Evolutionary conservation across 2,797 vertebrate genomes (phyloP).

Genomic region (Chelmon rostratus): DNA sequence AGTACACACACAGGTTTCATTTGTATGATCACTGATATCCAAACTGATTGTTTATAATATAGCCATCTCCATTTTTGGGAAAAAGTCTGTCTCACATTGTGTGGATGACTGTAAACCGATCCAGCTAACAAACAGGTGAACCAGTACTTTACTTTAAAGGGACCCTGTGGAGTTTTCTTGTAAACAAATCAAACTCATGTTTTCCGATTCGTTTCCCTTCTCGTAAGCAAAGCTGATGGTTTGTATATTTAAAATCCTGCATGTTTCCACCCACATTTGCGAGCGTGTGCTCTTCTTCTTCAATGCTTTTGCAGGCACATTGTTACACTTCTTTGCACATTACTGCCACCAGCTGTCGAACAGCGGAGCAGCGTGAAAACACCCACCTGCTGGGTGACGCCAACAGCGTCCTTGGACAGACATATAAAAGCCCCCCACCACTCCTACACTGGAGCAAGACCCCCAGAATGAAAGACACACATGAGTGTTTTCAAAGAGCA

Average conservation of each 20-base stretch:
- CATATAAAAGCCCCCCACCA: not conserved
- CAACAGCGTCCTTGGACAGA: not conserved
- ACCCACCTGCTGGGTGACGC: not conserved
- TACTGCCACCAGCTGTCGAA: not conserved
- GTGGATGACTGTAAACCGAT: constrained; percentile 24
- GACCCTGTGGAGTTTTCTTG: constrained; percentile 37
- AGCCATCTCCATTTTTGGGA: constrained; percentile 3
- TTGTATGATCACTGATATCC: constrained; percentile 12
- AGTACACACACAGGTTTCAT: constrained; percentile 1
- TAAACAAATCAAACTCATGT: not conserved
- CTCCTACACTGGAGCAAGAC: not conserved
- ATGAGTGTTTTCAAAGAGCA: not conserved
- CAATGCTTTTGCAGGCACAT: not conserved
- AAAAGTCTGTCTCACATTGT: not conserved
- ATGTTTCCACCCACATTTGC: not conserved
- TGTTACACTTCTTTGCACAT: no score
- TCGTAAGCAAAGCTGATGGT: not conserved
- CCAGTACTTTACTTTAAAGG: constrained; percentile 28
- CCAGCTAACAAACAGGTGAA: constrained; percentile 7
- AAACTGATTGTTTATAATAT: constrained; percentile 35
- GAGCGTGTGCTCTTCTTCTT: not conserved
- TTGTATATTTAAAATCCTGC: not conserved
- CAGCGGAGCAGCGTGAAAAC: not conserved
- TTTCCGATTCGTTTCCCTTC: not conserved
- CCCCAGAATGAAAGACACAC: not conserved